Percentiles rank a stretch among this genome's conserved stretches.
Conservation (phyloP, 2,113 vertebrate genomes). For the Cygnus atratus region DNA sequence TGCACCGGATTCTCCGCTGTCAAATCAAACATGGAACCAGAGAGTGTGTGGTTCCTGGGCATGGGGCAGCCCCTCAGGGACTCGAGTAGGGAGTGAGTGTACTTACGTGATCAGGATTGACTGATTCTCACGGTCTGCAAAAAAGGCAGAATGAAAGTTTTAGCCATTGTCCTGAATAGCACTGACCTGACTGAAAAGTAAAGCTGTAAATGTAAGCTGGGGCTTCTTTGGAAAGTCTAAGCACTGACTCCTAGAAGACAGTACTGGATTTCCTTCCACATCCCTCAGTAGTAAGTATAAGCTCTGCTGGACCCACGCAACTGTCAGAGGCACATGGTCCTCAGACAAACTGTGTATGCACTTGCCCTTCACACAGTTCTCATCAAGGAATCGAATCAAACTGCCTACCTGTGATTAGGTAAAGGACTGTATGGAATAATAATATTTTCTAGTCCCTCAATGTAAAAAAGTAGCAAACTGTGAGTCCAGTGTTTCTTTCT, state of each 20-base stretch:
- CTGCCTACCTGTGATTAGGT: neutral
- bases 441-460: too few species aligned
- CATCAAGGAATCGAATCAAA: neutral
- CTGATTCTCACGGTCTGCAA: slow-evolving; percentile 85
- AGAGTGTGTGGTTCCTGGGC: neutral
- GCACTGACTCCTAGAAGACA: neutral
- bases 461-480: neutral
- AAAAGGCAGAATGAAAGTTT: neutral
- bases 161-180: neutral
- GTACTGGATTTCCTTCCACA: neutral
- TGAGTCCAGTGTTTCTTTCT: neutral
- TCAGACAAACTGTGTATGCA: too few species aligned
- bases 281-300: neutral
- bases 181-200: neutral
- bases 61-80: neutral
- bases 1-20: slow-evolving; percentile 85
- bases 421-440: neutral
- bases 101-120: slow-evolving; percentile 86
- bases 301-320: accelerated
- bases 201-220: neutral
- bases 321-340: neutral
- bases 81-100: neutral
- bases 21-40: slow-evolving; percentile 63
- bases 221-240: neutral
- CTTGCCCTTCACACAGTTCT: neutral